Evolutionary conservation across 2,113 vertebrate genomes (phyloP), one percentile per base, ranked within the genome.

Genomic region (Vulpes vulpes): DNA sequence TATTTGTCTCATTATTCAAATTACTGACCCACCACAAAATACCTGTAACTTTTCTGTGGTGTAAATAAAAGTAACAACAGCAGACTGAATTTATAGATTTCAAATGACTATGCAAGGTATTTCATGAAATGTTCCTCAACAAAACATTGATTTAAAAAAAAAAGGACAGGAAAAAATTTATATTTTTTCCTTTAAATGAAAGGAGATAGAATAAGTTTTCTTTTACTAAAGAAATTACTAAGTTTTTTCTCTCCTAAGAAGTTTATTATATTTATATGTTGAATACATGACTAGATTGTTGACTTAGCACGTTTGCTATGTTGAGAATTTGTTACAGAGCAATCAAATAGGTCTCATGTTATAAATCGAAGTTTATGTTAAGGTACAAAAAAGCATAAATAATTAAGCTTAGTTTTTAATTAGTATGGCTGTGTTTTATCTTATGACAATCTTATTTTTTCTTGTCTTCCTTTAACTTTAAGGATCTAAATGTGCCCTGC

Each of bases 1-100:
- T 57, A 19, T 51, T 67, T 92, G 9, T 86, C 23, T 95, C 32
- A 53, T 80, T 94, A 92, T 55, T 94, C 2, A 90, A 78, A 57
- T 92, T 71, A 71, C 17, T 73, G 59, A 84, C 55, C 3, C 19
- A 55, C 19, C 3, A 43, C 23, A 71, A 64, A 53, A 8, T 51
- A 35, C 20, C 67, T 57, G 59, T 2, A 38, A 0, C 1, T 53
- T 51, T 73, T 38, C 78, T 43, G n/a, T 17, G 3, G 5, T 76
- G 87, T 38, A 67, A 57, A 85, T 11, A 49, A 94, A 12, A 79
- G 60, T 11, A 86, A 6, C 49, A 89, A 11, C 5, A 82, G 32
- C 14, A 92, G 8, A 57, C 16, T 74, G 27, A 82, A 59, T 62
- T 67, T 65, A 30, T 19, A 94, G 23, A 80, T 32, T 32, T 71